Evolutionary conservation across 2,113 vertebrate species (phyloP).

Genomic region (Gallinago undulata): DNA sequence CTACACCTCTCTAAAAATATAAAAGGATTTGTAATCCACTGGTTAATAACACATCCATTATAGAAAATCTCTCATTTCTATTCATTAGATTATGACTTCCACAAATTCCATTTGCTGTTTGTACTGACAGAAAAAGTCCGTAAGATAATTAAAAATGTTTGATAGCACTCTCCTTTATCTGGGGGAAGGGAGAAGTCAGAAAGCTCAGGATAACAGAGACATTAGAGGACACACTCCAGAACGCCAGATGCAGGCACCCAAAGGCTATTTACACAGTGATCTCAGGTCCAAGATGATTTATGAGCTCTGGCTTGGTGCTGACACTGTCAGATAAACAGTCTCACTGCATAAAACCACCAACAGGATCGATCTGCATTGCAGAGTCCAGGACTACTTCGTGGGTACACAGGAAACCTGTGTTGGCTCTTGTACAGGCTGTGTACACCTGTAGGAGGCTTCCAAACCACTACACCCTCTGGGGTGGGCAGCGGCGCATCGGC

Average conservation of each 20-base stretch:
- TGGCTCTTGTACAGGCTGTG: neutral
- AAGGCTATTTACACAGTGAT: neutral
- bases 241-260: neutral
- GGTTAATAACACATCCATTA: neutral
- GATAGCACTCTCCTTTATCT: neutral
- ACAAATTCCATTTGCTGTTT: neutral
- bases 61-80: neutral
- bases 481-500: neutral
- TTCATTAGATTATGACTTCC: neutral
- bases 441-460: accelerated
- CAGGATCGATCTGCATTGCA: neutral
- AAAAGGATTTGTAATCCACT: neutral
- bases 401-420: neutral
- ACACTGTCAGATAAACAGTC: neutral
- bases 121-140: neutral
- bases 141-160: neutral
- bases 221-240: neutral
- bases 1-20: neutral
- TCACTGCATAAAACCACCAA: neutral
- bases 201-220: neutral
- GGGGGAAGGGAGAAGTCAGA: neutral
- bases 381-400: accelerated
- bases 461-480: neutral
- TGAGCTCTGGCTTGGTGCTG: neutral
- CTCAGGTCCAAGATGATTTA: neutral